Percentiles rank a stretch among this genome's conserved stretches.
Conservation (phyloP, 2,888 invertebrate genomes). For the Aleiodes leptofemur region DNA sequence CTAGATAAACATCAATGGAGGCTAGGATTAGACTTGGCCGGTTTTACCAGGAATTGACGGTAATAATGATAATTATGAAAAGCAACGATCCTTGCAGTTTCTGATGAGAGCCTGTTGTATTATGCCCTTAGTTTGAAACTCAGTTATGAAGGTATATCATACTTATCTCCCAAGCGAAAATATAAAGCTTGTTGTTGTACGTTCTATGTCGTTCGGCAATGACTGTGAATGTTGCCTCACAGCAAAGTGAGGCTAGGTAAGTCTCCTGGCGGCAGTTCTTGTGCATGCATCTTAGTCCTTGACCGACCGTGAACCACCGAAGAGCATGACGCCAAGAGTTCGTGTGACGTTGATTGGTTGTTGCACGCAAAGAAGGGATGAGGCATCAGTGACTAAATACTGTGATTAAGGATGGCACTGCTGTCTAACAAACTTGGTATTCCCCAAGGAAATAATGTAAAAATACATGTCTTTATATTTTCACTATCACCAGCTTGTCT, state of each 20-base stretch:
- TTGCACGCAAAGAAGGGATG: conserved; percentile 51
- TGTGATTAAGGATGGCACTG: conserved; percentile 8
- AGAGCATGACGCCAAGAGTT: conserved; percentile 60
- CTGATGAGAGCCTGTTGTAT: conserved; percentile 50
- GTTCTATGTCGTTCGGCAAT: too few species aligned
- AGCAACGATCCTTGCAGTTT: conserved; percentile 52
- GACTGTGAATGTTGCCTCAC: too few species aligned
- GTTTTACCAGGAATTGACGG: conserved; percentile 51
- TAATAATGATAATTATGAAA: conserved; percentile 55
- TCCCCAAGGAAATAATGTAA: not conserved
- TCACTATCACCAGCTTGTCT: not conserved
- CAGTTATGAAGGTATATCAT: not conserved
- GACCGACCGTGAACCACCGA: conserved; percentile 74
- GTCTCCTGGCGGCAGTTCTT: conserved; percentile 8
- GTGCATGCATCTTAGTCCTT: conserved; percentile 67
- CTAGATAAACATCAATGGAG: conserved; percentile 29
- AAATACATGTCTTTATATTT: not conserved
- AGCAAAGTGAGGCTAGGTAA: conserved; percentile 3
- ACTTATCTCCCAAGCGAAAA: not conserved
- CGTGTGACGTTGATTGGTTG: conserved; percentile 58
- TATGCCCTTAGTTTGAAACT: too few species aligned
- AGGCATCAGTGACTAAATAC: not conserved
- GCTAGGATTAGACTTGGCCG: conserved; percentile 36
- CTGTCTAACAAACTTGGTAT: conserved; percentile 6
- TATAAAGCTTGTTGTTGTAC: not conserved